Evolutionary conservation across 2,797 vertebrate species (phyloP).

Genomic region (Margarornis squamiger): DNA sequence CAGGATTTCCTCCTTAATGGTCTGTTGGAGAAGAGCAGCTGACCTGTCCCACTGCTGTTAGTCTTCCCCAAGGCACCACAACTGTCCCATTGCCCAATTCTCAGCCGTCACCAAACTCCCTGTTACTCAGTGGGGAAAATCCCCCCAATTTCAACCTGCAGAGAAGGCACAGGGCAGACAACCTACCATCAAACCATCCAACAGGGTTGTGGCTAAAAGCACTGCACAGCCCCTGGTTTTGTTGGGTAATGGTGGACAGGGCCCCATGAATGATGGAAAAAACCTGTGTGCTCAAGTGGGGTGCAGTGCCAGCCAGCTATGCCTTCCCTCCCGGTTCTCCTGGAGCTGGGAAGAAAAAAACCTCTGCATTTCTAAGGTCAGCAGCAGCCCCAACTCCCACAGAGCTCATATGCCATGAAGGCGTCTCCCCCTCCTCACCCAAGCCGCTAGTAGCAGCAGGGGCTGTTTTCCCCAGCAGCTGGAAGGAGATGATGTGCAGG

Average conservation of each 20-base stretch:
- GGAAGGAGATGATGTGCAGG: constrained; percentile 10
- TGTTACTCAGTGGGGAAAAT: not conserved
- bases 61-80: not conserved
- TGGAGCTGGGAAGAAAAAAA: not conserved
- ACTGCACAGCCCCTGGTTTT: not conserved
- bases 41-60: not conserved
- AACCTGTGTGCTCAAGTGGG: not conserved
- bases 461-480: constrained; percentile 48
- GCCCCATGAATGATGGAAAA: not conserved
- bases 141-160: not conserved
- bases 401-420: not conserved
- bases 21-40: not conserved
- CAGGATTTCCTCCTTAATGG: not conserved
- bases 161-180: not conserved
- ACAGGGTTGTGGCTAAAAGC: not conserved
- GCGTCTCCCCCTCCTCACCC: not conserved
- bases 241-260: not conserved
- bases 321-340: not conserved
- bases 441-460: constrained; percentile 6
- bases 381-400: not conserved
- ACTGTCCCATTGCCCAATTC: not conserved
- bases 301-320: not conserved
- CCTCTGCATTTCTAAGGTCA: not conserved
- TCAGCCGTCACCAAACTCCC: not conserved
- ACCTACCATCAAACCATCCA: not conserved